Conservation (phyloP, 2,797 vertebrate species). For the Pseudochirops cupreus region DNA sequence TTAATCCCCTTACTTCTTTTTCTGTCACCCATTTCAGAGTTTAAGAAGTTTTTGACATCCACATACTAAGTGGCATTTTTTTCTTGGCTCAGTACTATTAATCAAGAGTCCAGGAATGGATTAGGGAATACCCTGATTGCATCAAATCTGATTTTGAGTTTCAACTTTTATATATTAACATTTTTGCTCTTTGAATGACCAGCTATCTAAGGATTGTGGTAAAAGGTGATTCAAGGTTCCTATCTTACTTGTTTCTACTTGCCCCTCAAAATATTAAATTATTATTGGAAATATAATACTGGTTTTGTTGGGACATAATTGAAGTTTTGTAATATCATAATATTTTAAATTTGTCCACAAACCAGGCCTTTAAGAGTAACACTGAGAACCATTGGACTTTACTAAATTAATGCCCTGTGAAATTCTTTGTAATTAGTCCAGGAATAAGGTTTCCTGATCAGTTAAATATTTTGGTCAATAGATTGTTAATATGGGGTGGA, state of each 20-base stretch:
- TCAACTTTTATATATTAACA: not conserved
- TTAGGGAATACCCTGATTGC: not conserved
- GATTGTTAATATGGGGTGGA: not conserved
- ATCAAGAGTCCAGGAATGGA: not conserved
- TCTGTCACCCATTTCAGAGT: not conserved
- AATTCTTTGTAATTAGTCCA: constrained; percentile 24
- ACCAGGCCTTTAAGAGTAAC: not conserved
- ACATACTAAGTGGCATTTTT: not conserved
- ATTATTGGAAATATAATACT: not conserved
- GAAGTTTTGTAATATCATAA: not conserved
- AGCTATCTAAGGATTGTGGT: not conserved
- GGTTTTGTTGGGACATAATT: not conserved
- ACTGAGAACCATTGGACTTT: not conserved
- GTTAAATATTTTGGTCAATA: constrained; percentile 37
- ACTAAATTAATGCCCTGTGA: not conserved
- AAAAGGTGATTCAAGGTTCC: not conserved
- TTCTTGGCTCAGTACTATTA: constrained; percentile 18
- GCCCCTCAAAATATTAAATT: not conserved
- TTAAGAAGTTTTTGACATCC: not conserved
- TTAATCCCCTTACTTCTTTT: not conserved
- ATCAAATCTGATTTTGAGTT: not conserved
- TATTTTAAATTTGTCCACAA: not conserved
- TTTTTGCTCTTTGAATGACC: not conserved
- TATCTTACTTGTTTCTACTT: not conserved
- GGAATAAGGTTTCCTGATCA: constrained; percentile 20